Percentiles rank a stretch among this genome's conserved stretches.
These are phyloP conservation scores for Pachymerium ferrugineum DNA, from an alignment of 2,888 invertebrate species.

Conservation along the genomic window DNA sequence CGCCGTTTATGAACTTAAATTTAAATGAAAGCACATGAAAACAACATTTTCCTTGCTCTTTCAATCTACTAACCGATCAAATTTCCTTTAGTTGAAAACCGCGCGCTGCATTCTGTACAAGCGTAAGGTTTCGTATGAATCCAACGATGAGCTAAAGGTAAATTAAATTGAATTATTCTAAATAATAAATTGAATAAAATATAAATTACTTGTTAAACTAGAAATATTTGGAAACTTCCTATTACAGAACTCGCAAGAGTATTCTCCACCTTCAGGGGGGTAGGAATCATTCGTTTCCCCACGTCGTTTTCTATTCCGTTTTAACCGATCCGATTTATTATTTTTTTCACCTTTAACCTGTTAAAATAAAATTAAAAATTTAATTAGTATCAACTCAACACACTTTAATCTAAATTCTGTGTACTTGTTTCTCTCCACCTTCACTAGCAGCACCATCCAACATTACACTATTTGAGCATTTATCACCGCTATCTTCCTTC, in stretches of 20 bases:
- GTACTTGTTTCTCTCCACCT: constrained; percentile 15
- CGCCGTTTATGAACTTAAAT: constrained; percentile 41
- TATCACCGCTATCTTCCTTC: background rate
- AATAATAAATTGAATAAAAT: background rate
- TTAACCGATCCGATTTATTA: background rate
- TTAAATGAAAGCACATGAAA: background rate
- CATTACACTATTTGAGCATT: background rate
- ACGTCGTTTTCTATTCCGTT: constrained; percentile 23
- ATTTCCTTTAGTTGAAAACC: constrained; percentile 40
- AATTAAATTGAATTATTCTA: background rate
- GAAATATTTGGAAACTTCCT: constrained; percentile 34
- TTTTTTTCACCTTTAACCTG: constrained; percentile 6
- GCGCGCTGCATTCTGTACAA: constrained; percentile 40
- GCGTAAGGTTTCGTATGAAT: constrained; percentile 38
- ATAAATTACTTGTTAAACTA: constrained; percentile 33
- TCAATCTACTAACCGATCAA: constrained; percentile 35
- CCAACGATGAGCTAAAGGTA: constrained; percentile 33
- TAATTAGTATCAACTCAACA: too few species aligned
- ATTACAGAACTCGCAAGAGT: constrained; percentile 34
- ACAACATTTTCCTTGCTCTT: background rate
- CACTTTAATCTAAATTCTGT: too few species aligned
- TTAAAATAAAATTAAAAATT: background rate
- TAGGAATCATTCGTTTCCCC: background rate
- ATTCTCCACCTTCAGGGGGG: constrained; percentile 20
- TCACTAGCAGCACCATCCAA: background rate